Conservation (phyloP, 2,888 invertebrate species). For the Taphrorychus bicolor region DNA sequence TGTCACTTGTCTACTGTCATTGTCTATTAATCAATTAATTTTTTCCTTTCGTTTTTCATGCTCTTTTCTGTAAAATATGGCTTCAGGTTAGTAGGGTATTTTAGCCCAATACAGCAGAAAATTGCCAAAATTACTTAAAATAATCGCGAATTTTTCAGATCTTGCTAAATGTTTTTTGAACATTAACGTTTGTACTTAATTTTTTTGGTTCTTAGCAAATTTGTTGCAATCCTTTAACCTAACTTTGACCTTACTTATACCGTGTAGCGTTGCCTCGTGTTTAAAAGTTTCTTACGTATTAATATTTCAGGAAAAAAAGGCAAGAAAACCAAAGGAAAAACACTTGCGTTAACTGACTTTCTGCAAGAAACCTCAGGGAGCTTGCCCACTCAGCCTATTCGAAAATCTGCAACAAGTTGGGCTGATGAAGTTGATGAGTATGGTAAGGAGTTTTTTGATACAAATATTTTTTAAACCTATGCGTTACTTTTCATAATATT, state of each 20-base stretch:
- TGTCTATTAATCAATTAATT: too few species aligned
- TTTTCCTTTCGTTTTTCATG: background rate
- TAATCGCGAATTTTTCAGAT: too few species aligned
- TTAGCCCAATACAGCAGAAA: slow-evolving; percentile 1
- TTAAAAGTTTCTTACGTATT: too few species aligned
- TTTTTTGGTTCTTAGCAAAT: background rate
- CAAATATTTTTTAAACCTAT: too few species aligned
- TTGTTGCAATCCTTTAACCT: background rate
- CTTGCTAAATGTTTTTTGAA: too few species aligned
- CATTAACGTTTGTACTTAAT: background rate
- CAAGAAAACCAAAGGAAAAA: slow-evolving; percentile 86
- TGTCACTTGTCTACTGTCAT: too few species aligned
- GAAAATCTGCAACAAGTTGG: slow-evolving; percentile 69
- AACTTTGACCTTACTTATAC: background rate
- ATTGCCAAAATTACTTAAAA: background rate
- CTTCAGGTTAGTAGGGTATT: slow-evolving; percentile 49
- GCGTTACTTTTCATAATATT: too few species aligned
- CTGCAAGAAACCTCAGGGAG: slow-evolving; percentile 72
- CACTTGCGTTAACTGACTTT: slow-evolving; percentile 82
- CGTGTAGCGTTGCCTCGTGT: slow-evolving; percentile 11
- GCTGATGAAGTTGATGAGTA: slow-evolving; percentile 84
- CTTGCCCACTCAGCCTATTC: slow-evolving; percentile 62
- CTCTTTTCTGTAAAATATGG: slow-evolving; percentile 45
- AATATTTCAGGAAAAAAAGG: slow-evolving; percentile 68
- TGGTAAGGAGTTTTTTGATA: slow-evolving; percentile 65